These are phyloP conservation scores for Stylophora pistillata DNA, from an alignment of 64 coral and sea anemone genomes.

Conservation along the genomic window DNA sequence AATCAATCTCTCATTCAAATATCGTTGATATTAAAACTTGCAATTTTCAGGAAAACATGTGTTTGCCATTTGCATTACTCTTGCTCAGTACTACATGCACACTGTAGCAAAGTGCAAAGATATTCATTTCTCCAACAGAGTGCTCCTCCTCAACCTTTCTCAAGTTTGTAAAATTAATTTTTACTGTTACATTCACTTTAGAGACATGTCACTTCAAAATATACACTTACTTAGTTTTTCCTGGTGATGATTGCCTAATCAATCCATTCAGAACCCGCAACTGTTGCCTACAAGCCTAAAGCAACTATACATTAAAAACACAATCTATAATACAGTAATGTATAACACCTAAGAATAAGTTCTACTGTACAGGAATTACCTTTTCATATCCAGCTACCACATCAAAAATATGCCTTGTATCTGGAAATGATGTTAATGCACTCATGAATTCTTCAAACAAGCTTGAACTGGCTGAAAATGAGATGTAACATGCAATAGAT, in stretches of 20 bases:
- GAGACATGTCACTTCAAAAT: neutral
- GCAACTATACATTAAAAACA: neutral
- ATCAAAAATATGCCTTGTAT: slow-evolving; percentile 73
- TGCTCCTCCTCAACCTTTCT: neutral
- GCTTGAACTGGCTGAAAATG: slow-evolving; percentile 41
- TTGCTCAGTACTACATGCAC: no score
- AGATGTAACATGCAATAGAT: neutral
- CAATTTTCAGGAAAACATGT: no score
- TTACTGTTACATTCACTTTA: neutral
- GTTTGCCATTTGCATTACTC: no score
- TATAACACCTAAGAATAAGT: neutral
- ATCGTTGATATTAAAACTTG: no score
- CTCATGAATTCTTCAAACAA: slow-evolving; percentile 73
- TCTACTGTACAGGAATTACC: slow-evolving; percentile 4
- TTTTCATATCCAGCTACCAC: slow-evolving; percentile 71
- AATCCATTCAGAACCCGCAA: slow-evolving; percentile 20
- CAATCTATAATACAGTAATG: neutral
- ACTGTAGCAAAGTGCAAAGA: no score
- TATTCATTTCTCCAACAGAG: no score
- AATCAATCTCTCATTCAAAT: no score
- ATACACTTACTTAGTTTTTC: slow-evolving; percentile 44
- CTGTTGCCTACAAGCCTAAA: slow-evolving; percentile 42
- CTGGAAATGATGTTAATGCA: slow-evolving; percentile 40
- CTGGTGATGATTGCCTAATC: slow-evolving; percentile 39
- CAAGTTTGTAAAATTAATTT: neutral